Conservation (phyloP, 2,888 invertebrate genomes). For the Drosophila mayaguana region DNA sequence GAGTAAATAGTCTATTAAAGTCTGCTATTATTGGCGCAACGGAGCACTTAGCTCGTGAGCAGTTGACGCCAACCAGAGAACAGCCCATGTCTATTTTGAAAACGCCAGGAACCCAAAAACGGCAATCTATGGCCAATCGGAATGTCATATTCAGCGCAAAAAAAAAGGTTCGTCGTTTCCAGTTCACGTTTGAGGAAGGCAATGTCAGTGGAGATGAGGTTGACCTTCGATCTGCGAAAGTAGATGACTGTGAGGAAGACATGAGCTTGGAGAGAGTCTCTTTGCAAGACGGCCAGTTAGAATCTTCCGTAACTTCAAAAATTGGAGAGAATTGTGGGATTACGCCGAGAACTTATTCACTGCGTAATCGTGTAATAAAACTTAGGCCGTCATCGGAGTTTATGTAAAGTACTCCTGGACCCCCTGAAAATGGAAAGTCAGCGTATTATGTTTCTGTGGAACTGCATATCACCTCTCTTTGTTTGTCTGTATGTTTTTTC, state of each 20-base stretch:
- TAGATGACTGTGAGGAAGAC: conserved; percentile 64
- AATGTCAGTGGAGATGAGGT: conserved; percentile 46
- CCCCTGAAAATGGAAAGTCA: background rate
- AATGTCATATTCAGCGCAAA: conserved; percentile 80
- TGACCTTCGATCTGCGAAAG: conserved; percentile 22
- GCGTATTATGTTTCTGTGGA: background rate
- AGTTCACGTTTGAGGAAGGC: conserved; percentile 74
- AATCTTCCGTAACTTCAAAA: background rate
- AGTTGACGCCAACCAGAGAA: conserved; percentile 9
- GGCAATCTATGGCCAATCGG: conserved; percentile 45
- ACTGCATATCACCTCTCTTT: too few species aligned
- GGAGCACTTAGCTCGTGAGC: conserved; percentile 25
- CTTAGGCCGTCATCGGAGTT: conserved; percentile 51
- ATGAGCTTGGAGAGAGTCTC: conserved; percentile 45
- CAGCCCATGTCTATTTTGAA: conserved; percentile 80
- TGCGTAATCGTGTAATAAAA: conserved; percentile 53
- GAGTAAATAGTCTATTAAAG: conserved; percentile 45
- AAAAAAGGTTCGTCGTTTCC: conserved; percentile 73
- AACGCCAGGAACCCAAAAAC: conserved; percentile 78
- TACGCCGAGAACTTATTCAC: conserved; percentile 37
- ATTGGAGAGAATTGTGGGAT: background rate
- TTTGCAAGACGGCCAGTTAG: background rate
- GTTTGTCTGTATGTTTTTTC: too few species aligned
- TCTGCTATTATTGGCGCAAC: conserved; percentile 54
- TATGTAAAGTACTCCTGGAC: conserved; percentile 12